Base-by-base conservation (phyloP, 2,797 vertebrate species). In the Ataeniobius toweri region DNA sequence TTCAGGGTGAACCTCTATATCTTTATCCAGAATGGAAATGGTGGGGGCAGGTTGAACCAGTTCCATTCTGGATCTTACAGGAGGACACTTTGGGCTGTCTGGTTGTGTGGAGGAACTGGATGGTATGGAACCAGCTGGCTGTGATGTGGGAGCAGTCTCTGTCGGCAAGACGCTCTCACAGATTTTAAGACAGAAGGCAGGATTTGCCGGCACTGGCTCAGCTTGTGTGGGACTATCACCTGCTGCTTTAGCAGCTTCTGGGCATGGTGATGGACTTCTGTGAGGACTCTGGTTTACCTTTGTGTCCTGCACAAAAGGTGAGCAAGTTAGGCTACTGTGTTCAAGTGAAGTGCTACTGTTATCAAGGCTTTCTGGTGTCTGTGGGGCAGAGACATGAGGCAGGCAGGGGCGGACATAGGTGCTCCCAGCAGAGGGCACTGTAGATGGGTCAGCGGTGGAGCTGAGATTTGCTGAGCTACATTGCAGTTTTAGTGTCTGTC, bases 351-450 rank as follows among this genome's bases (percentile, higher is more conserved):
- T 80, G 82, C 81, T 88, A 82, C 74, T 50, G 78, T 83, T 88
- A 87, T 78, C 77, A 89, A 91, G 91, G 90, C 90, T 92, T 90
- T 87, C 86, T 91, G 92, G 89, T 89, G 86, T 75, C 36, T 80
- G 73, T 8, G 22, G 28, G 58, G 41, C 41, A 44, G 78, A 65
- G 74, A 48, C 9, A 0, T 20, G 67, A 67, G 26, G 24, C 3
- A 76, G 70, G 10, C 51, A 75, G 2, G 58, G 58, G 20, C 28
- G 16, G 26, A 71, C 46, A 1, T 13, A 46, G 50, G 55, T 83
- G 79, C 81, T 79, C 48, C 74, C 53, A 9, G 1, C 10, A 44
- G 55, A 24, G 24, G 61, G 20, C 18, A 41, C n/a, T 68, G 22
- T 44, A 55, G 81, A 72, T 26, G 44, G 59, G 56, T 82, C 58